phyloP scores from a whole-genome alignment of 2,113 vertebrate species.

The Taurulus bubalis region DNA sequence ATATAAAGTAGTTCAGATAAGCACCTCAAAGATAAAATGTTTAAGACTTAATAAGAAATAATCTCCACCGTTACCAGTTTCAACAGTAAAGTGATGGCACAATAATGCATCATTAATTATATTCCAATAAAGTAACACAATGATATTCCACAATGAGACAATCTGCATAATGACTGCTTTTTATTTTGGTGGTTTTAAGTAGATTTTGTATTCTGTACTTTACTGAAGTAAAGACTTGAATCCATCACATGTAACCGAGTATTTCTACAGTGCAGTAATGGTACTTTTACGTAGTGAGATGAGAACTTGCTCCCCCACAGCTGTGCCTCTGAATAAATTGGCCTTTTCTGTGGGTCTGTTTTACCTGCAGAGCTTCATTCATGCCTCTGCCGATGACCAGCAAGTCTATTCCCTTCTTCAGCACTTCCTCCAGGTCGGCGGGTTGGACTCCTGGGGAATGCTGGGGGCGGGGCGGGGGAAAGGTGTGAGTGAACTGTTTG shows the following conservation, averaged over 20 bases:
- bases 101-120: background rate
- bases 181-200: background rate
- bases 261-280: background rate
- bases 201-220: background rate
- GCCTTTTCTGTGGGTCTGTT: background rate
- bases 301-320: background rate
- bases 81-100: background rate
- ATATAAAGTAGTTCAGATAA: background rate
- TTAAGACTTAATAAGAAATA: background rate
- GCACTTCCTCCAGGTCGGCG: constrained; percentile 93
- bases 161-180: background rate
- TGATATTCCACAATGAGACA: background rate
- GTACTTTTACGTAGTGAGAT: background rate
- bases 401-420: constrained; percentile 86
- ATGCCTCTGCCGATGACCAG: constrained; percentile 95
- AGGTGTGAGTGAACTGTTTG: background rate
- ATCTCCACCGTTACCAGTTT: background rate
- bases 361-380: constrained; percentile 94
- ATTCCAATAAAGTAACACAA: background rate
- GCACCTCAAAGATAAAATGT: too few relatives aligned
- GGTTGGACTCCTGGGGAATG: constrained; percentile 95
- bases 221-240: background rate
- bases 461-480: constrained; percentile 70
- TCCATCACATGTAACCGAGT: background rate
- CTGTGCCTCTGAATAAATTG: background rate